Percentiles rank a stretch among this genome's conserved stretches.
phyloP scores from a whole-genome alignment of 2,113 vertebrate species.

The Bostrychus sinensis region DNA sequence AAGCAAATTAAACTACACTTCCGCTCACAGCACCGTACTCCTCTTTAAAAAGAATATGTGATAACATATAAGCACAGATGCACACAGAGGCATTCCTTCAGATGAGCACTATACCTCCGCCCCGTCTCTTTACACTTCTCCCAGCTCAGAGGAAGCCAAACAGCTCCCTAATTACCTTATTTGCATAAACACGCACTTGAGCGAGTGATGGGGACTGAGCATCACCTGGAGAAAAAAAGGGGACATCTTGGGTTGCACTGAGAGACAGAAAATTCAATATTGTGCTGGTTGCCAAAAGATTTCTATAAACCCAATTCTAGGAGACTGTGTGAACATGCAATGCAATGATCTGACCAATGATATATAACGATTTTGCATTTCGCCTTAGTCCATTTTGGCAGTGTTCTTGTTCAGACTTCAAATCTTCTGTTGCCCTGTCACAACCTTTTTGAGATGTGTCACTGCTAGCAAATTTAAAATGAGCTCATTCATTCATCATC shows the following conservation, averaged over 20 bases:
- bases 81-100: slow-evolving; percentile 11
- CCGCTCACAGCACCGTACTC: not conserved
- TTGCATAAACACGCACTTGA: slow-evolving; percentile 65
- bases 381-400: no score
- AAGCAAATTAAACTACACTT: slow-evolving; percentile 28
- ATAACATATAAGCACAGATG: slow-evolving; percentile 17
- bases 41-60: slow-evolving; percentile 34
- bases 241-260: not conserved
- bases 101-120: slow-evolving; percentile 22
- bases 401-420: no score
- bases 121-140: slow-evolving; percentile 28
- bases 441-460: no score
- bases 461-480: no score
- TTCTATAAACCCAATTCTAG: no score
- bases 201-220: slow-evolving; percentile 10
- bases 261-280: slow-evolving; percentile 27
- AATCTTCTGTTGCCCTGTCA: no score
- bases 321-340: no score
- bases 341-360: no score
- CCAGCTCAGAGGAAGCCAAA: slow-evolving; percentile 46
- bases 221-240: slow-evolving; percentile 34
- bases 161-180: slow-evolving; percentile 69
- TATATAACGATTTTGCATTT: no score
- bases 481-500: no score
- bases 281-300: not conserved